Evolutionary conservation across 2,888 invertebrate species (phyloP), one percentile per base, ranked within the genome.

Genomic region (Metopia argyrocephala): DNA sequence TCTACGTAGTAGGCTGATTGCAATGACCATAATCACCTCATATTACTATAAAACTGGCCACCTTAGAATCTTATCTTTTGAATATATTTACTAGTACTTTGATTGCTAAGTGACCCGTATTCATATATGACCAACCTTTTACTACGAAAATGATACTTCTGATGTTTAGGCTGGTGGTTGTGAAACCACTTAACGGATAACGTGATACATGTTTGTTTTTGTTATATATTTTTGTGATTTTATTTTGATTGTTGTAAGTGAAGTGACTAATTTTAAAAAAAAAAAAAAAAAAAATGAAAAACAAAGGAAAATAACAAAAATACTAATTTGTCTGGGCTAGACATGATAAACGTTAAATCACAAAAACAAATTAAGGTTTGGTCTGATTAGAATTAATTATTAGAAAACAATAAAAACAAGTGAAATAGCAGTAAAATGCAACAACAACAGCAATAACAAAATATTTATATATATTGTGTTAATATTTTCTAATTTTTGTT

Each of bases 321-420:
- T n/a, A n/a, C n/a, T n/a, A n/a, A n/a, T n/a, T n/a, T n/a, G 28
- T 23, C 31, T 31, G 27, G 79, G 75, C 79, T 79, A 79, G 79
- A 79, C 79, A 38, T 62, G 59, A 70, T 79, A 75, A 64, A 76
- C 28, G 28, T 38, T 18, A 48, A 54, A 56, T 18, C 28, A 46
- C 54, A 31, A 31, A 31, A 38, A 31, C 31, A 38, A 48, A 46
- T 23, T 6, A 18, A 38, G 5, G 18, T 46, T 48, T 54, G 15
- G 45, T 62, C 31, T 64, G 69, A 76, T 69, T 76, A 76, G 54
- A 66, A 59, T 66, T 68, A 45, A 9, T 59, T 69, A 56, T 54
- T 54, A 62, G n/a, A 50, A 9, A 38, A 38, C 31, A 6, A 31
- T 6, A 38, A 15, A 3, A 38, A 12, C 3, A 38, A n/a, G n/a